Evolutionary conservation across 2,888 invertebrate genomes (phyloP).

Genomic region (Hydroisotoma schaefferi): DNA sequence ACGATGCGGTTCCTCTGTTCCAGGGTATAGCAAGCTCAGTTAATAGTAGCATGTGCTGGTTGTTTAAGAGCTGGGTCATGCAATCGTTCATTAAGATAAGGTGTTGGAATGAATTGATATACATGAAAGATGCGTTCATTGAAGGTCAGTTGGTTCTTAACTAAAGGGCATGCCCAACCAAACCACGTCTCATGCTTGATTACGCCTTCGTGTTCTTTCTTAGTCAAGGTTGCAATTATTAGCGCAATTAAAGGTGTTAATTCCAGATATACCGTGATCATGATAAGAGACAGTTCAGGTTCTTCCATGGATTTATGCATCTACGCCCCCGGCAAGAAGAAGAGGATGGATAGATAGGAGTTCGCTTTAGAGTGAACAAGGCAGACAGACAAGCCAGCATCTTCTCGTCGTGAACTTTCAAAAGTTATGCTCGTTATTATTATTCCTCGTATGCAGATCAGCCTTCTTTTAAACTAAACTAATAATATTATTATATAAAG

Average conservation of each 20-base stretch:
- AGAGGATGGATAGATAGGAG: no score
- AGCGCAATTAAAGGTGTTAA: constrained; percentile 49
- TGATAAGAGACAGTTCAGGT: constrained; percentile 48
- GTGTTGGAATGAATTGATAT: constrained; percentile 39
- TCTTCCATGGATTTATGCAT: constrained; percentile 21
- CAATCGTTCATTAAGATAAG: constrained; percentile 40
- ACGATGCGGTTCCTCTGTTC: no score
- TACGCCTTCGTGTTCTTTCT: constrained; percentile 47
- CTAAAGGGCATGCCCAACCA: constrained; percentile 45
- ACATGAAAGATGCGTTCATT: constrained; percentile 19
- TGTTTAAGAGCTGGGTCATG: constrained; percentile 19
- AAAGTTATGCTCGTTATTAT: constrained; percentile 40
- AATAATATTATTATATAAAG: no score
- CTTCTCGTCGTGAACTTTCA: constrained; percentile 37
- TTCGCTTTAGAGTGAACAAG: no score
- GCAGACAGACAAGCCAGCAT: no score
- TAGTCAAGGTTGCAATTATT: constrained; percentile 49
- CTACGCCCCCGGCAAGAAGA: neutral
- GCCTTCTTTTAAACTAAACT: constrained; percentile 20
- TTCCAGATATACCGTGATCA: constrained; percentile 47
- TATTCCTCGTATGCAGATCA: constrained; percentile 44
- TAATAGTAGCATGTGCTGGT: constrained; percentile 21
- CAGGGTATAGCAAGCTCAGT: neutral
- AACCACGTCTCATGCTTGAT: constrained; percentile 42
- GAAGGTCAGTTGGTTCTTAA: constrained; percentile 39